These are phyloP conservation scores for Orius insidiosus DNA, from an alignment of 1,140 invertebrate genomes.

Conservation along the genomic window DNA sequence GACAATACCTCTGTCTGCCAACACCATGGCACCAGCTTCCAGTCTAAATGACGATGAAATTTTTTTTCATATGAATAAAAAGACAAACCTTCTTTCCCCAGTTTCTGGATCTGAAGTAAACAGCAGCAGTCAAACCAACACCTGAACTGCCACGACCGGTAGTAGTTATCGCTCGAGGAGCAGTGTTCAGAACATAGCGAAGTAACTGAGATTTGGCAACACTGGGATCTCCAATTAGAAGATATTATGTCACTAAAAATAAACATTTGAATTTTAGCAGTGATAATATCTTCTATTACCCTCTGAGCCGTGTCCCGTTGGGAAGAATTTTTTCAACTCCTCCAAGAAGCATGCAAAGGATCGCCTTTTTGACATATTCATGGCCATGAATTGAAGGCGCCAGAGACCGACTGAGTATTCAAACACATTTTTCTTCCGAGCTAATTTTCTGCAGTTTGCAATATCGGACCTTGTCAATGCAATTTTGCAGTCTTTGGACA, in stretches of 20 bases:
- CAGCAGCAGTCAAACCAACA: conserved; percentile 96
- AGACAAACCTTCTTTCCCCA: conserved; percentile 46
- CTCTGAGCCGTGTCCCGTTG: conserved; percentile 91
- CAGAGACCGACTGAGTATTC: conserved; percentile 79
- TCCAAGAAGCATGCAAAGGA: conserved; percentile 86
- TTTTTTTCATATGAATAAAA: conserved; percentile 55
- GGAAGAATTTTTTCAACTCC: conserved; percentile 89
- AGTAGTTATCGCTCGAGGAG: conserved; percentile 88
- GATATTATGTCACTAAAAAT: conserved; percentile 73
- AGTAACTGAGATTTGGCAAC: conserved; percentile 97
- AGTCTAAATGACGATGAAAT: conserved; percentile 37
- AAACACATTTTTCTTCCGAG: conserved; percentile 69
- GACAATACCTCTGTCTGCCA: conserved; percentile 93
- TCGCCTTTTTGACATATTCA: conserved; percentile 91
- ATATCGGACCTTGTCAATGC: conserved; percentile 78
- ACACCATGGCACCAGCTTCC: conserved; percentile 98
- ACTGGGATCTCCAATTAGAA: conserved; percentile 96
- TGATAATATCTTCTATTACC: conserved; percentile 31
- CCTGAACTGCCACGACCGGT: conserved; percentile 91
- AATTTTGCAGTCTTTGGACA: conserved; percentile 78
- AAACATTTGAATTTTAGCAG: too few species aligned
- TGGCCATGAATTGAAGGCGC: conserved; percentile 98
- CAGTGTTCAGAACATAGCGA: conserved; percentile 84
- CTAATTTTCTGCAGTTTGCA: conserved; percentile 73
- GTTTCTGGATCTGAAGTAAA: conserved; percentile 93